A percentile compares a stretch with the other conserved stretches of the same genome.
Conservation (phyloP, 2,797 vertebrate species). For the Sebastiscus albofasciatus region DNA sequence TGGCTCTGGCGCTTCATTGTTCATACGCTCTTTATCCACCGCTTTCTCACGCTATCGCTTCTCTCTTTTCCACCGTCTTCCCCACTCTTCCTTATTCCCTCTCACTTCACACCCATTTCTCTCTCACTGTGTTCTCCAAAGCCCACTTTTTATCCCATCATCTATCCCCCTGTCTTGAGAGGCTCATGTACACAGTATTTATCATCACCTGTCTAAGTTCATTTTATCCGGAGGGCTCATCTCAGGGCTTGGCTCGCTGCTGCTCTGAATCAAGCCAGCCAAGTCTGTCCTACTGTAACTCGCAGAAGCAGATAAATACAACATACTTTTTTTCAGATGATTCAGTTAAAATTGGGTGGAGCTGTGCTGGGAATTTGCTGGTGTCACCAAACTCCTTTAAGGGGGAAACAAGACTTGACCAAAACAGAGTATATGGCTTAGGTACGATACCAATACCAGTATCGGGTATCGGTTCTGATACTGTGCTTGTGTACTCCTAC, state of each 20-base stretch:
- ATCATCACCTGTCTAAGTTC: slow-evolving; percentile 63
- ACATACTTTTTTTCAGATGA: not conserved
- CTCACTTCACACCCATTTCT: not conserved
- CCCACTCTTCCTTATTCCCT: not conserved
- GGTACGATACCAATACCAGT: too few relatives aligned
- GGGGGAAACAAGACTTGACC: too few relatives aligned
- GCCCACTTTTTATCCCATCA: slow-evolving; percentile 45
- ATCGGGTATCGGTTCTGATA: too few relatives aligned
- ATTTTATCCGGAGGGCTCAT: slow-evolving; percentile 53
- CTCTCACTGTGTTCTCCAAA: slow-evolving; percentile 18
- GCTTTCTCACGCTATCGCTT: slow-evolving; percentile 1
- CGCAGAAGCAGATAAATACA: slow-evolving; percentile 1
- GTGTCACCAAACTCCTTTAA: not conserved
- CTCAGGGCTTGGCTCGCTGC: slow-evolving; percentile 18
- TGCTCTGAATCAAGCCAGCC: slow-evolving; percentile 4
- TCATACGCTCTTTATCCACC: slow-evolving; percentile 8
- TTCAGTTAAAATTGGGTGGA: not conserved
- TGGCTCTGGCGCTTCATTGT: slow-evolving; percentile 8
- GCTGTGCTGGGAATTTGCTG: slow-evolving; percentile 4
- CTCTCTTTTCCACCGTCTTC: not conserved
- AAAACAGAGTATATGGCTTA: too few relatives aligned
- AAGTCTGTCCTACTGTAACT: not conserved
- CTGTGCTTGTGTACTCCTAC: too few relatives aligned
- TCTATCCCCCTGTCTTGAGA: slow-evolving; percentile 32
- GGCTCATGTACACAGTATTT: slow-evolving; percentile 56